phyloP scores from a whole-genome alignment of 2,113 vertebrate genomes.

The Colistium nudipinnis region DNA sequence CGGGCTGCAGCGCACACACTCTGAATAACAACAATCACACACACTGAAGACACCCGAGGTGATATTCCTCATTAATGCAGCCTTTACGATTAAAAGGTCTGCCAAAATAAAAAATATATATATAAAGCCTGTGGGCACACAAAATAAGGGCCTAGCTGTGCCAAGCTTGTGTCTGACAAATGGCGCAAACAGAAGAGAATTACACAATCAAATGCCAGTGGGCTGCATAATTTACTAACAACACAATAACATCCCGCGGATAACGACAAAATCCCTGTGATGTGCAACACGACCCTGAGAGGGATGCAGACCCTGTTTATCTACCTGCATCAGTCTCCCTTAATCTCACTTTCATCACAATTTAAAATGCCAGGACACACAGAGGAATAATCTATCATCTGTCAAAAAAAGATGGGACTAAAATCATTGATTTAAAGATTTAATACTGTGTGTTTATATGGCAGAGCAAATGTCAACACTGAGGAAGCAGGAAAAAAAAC shows the following conservation, averaged over 20 bases:
- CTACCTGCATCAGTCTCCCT: background rate
- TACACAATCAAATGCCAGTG: background rate
- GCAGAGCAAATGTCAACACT: background rate
- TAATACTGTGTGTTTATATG: background rate
- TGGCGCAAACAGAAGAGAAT: background rate
- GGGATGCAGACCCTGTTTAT: background rate
- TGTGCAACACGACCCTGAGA: background rate
- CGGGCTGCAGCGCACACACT: background rate
- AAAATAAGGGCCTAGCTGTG: background rate
- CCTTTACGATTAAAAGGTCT: slow-evolving; percentile 2
- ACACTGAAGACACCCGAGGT: background rate
- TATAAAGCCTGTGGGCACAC: background rate
- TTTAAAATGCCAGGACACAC: background rate
- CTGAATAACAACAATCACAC: background rate
- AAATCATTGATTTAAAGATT: background rate
- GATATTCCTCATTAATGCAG: background rate
- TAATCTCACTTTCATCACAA: background rate
- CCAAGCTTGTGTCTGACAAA: background rate
- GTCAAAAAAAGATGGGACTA: background rate
- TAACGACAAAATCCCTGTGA: background rate
- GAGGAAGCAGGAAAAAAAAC: no score
- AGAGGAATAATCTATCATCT: background rate
- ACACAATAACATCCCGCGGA: background rate
- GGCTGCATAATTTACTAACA: background rate
- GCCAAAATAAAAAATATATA: background rate